Base-by-base conservation (phyloP, 2,113 vertebrate species). In the Numenius arquata region DNA sequence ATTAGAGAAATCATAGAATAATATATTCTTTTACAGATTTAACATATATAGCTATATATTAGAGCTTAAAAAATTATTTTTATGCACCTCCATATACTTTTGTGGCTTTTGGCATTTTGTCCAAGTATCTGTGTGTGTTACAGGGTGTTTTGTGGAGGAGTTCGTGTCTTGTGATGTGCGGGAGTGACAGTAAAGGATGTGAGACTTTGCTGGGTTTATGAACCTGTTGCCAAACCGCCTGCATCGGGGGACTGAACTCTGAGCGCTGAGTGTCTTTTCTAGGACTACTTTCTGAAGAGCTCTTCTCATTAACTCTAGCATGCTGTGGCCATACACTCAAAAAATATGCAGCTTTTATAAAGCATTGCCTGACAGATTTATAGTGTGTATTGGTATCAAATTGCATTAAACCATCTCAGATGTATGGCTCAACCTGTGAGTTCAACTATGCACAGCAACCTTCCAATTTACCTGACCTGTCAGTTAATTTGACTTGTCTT, bases 241-340 rank as follows among this genome's bases (percentile, higher is more conserved):
- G 1, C 1, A 0, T 6, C 15, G 9, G 29, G 5, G 29, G 1
- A 52, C 53, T 5, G 34, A 63, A 18, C 61, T 45, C 15, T 0
- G 0, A 66, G 63, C 17, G 30, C 45, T 50, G 48, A 34, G 5
- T 4, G 0, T 38, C 23, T 85, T 43, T 72, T 88, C 66, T 71
- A 93, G 78, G 16, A 29, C 13, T 43, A 1, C 25, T 22, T 76
- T 90, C 53, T 26, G 18, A 55, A 72, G 38, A 55, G 30, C 3
- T 41, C 6, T 38, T 19, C 19, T 26, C 15, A 0, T 65, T 53
- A 52, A 1, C 34, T 21, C 13, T 79, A 62, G 20, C 13, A 9
- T 25, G 45, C 55, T 68, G 34, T 13, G 67, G 45, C 40, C 40
- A 10, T 3, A 12, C 29, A 10, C 30, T 48, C 70, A 56, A 66